phyloP scores from a whole-genome alignment of 2,113 vertebrate genomes.

The Mustela lutreola region DNA sequence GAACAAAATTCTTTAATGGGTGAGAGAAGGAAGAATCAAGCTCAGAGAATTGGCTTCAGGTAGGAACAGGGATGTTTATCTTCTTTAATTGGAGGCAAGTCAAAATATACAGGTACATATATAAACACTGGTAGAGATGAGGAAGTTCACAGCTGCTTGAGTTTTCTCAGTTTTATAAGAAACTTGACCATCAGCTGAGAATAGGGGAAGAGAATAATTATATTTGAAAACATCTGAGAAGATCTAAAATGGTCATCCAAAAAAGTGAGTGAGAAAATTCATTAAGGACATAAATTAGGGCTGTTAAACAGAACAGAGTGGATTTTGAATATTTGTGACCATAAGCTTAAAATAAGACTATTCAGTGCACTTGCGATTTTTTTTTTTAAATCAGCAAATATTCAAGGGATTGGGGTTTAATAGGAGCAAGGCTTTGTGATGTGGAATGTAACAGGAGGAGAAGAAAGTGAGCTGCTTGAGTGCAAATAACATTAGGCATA shows the following conservation, averaged over 20 bases:
- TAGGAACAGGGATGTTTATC: not conserved
- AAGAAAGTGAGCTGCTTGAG: not conserved
- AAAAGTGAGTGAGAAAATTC: not conserved
- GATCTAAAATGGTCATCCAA: not conserved
- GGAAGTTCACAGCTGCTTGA: not conserved
- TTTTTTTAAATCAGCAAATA: too few relatives aligned
- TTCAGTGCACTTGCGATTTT: not conserved
- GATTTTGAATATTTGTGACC: not conserved
- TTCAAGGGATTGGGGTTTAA: not conserved
- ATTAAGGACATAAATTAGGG: not conserved
- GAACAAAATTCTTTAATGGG: not conserved
- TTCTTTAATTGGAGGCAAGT: not conserved
- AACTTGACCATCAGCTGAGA: not conserved
- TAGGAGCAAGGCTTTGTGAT: not conserved
- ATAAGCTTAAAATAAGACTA: not conserved
- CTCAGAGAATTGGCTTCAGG: not conserved
- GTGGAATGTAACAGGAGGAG: not conserved
- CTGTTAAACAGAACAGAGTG: not conserved
- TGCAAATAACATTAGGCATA: not conserved
- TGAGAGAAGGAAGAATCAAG: not conserved
- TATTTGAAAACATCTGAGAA: not conserved
- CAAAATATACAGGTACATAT: not conserved
- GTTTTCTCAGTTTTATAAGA: not conserved
- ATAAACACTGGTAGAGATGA: not conserved
- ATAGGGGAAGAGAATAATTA: not conserved